Conservation (phyloP, 1,140 invertebrate genomes). For the Macrobrachium rosenbergii region DNA sequence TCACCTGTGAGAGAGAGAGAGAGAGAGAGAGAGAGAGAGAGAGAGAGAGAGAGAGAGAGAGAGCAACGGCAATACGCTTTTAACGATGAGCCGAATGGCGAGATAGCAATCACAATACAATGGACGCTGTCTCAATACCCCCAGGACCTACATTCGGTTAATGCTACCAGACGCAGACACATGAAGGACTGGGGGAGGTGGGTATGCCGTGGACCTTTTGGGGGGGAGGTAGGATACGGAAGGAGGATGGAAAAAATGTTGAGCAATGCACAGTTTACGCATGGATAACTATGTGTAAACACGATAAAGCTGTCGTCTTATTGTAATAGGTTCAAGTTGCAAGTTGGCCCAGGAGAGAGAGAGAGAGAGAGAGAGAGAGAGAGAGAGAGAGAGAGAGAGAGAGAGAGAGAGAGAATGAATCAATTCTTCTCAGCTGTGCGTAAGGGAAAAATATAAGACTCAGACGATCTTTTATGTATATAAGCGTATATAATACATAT, state of each 20-base stretch:
- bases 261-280: background rate
- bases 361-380: slow-evolving; percentile 26
- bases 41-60: background rate
- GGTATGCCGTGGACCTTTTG: no score
- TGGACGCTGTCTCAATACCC: background rate
- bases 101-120: no score
- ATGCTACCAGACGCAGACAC: no score
- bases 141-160: no score
- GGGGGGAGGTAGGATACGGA: no score
- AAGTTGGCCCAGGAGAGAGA: background rate
- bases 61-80: background rate
- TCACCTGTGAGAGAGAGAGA: background rate
- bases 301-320: no score
- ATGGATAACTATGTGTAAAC: background rate
- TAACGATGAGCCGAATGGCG: background rate
- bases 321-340: background rate
- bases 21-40: background rate
- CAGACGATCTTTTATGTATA: background rate
- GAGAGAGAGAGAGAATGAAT: slow-evolving; percentile 25
- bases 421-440: no score
- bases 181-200: no score
- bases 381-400: slow-evolving; percentile 37
- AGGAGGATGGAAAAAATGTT: background rate
- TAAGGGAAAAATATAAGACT: no score
- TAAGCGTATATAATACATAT: background rate